A percentile compares a stretch with the other conserved stretches of the same genome.
phyloP scores from a whole-genome alignment of 2,113 vertebrate species.

The Istiophorus platypterus region DNA sequence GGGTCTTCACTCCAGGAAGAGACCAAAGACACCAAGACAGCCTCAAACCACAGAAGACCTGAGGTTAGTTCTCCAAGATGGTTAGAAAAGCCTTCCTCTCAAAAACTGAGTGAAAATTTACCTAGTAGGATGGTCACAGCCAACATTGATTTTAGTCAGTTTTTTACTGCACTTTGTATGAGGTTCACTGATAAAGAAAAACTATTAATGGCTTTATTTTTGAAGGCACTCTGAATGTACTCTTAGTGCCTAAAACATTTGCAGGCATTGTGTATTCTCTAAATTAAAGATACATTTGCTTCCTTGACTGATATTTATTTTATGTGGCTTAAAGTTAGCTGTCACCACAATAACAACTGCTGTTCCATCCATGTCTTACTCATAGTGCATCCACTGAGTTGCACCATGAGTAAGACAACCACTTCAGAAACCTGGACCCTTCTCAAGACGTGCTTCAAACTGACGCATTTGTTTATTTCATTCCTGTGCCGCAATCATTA shows the following conservation, averaged over 20 bases:
- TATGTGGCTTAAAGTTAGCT: background rate
- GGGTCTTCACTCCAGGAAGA: background rate
- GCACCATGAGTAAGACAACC: background rate
- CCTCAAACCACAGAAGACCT: background rate
- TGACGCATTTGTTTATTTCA: background rate
- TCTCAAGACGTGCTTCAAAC: background rate
- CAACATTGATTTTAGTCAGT: background rate
- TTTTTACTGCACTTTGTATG: background rate
- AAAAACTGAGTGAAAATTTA: background rate
- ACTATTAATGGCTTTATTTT: background rate
- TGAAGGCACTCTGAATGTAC: background rate
- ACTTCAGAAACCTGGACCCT: background rate
- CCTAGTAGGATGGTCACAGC: too few relatives aligned
- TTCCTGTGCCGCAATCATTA: constrained; percentile 2
- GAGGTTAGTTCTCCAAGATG: background rate
- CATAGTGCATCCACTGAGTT: background rate
- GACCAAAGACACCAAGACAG: background rate
- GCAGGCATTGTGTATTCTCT: background rate
- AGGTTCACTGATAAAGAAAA: background rate
- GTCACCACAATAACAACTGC: background rate
- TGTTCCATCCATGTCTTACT: too few relatives aligned
- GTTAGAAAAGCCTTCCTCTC: background rate
- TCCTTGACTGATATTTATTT: background rate
- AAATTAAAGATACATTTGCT: background rate
- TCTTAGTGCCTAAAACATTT: background rate